phyloP scores from a whole-genome alignment of 2,797 vertebrate species.

The Alca torda region DNA sequence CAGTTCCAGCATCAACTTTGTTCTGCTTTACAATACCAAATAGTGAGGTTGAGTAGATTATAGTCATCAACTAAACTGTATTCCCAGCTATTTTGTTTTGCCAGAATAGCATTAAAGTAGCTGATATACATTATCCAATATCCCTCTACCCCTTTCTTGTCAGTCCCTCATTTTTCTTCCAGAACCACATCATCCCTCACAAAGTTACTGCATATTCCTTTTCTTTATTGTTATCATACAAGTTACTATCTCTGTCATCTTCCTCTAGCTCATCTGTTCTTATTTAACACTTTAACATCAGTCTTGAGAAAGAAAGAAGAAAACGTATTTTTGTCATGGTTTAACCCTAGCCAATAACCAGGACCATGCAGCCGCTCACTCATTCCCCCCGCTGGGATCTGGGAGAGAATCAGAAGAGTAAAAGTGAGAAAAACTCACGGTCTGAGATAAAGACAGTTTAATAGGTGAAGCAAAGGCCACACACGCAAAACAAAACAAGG shows the following conservation, averaged over 20 bases:
- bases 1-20: background rate
- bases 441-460: background rate
- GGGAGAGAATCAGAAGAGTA: background rate
- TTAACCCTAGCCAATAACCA: background rate
- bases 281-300: background rate
- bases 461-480: background rate
- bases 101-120: background rate
- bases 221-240: background rate
- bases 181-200: background rate
- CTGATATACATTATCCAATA: background rate
- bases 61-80: background rate
- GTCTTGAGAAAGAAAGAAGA: background rate
- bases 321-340: background rate
- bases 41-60: background rate
- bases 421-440: background rate
- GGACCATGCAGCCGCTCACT: background rate
- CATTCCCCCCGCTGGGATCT: background rate
- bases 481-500: background rate
- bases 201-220: background rate
- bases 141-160: background rate
- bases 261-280: background rate
- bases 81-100: slow-evolving; percentile 3
- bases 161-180: background rate
- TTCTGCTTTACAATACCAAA: background rate
- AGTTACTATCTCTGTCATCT: background rate